These are phyloP conservation scores for Neria commutata DNA, from an alignment of 2,888 invertebrate species.

Conservation along the genomic window DNA sequence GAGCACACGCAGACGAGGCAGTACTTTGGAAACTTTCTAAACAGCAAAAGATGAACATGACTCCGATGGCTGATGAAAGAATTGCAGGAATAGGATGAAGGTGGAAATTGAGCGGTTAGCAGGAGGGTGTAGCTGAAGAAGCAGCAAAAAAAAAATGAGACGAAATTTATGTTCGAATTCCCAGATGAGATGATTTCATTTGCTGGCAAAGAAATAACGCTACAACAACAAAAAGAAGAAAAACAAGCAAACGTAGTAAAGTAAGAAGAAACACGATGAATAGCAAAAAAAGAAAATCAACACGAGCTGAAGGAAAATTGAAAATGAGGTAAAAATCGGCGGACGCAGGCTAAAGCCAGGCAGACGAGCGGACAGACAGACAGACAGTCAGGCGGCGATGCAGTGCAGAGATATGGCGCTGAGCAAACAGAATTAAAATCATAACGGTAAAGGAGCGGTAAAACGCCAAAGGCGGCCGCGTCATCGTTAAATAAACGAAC, in stretches of 20 bases:
- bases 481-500: too few species aligned
- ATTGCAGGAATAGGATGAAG: neutral
- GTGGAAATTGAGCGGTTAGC: neutral
- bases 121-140: neutral
- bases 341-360: too few species aligned
- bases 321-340: neutral
- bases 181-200: constrained; percentile 30
- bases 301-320: neutral
- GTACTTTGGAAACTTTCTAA: constrained; percentile 13
- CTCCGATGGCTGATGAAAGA: constrained; percentile 4
- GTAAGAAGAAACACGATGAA: constrained; percentile 9
- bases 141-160: too few species aligned
- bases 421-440: too few species aligned
- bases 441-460: too few species aligned
- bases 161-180: constrained; percentile 15
- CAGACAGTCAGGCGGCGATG: too few species aligned
- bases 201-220: constrained; percentile 5
- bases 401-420: too few species aligned
- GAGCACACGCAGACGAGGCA: neutral
- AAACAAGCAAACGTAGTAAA: constrained; percentile 3
- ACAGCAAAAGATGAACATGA: constrained; percentile 20
- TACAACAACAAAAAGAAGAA: neutral
- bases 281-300: neutral
- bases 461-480: too few species aligned
- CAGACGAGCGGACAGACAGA: too few species aligned